Evolutionary conservation across 2,888 invertebrate genomes (phyloP).

Genomic region (Rhingia campestris): DNA sequence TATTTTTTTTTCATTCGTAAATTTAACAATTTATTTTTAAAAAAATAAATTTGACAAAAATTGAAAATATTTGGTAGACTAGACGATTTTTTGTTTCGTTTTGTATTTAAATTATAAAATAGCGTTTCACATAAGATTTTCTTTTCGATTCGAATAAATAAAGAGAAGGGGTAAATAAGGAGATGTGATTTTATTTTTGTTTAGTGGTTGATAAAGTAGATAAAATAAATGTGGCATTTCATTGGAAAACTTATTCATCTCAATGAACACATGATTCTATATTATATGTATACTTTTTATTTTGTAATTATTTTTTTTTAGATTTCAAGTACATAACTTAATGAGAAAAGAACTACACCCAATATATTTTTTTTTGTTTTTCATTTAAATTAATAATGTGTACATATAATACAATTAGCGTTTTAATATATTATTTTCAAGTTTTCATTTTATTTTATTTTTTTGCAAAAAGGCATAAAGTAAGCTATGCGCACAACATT

Average conservation of each 20-base stretch:
- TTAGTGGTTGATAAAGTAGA: slow-evolving; percentile 6
- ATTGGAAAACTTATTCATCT: slow-evolving; percentile 69
- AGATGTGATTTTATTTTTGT: neutral
- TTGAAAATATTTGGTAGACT: slow-evolving; percentile 68
- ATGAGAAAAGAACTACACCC: slow-evolving; percentile 62
- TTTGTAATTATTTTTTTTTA: slow-evolving; percentile 27
- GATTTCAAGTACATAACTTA: slow-evolving; percentile 50
- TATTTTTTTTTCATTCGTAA: slow-evolving; percentile 41
- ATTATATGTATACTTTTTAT: slow-evolving; percentile 27
- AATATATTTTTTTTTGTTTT: slow-evolving; percentile 39
- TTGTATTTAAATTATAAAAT: slow-evolving; percentile 31
- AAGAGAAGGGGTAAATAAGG: neutral
- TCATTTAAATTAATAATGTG: slow-evolving; percentile 47
- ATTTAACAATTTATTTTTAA: slow-evolving; percentile 49
- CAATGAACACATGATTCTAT: slow-evolving; percentile 72
- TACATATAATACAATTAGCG: slow-evolving; percentile 72
- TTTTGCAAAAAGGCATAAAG: slow-evolving; percentile 61
- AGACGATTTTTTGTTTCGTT: slow-evolving; percentile 53
- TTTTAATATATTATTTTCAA: slow-evolving; percentile 50
- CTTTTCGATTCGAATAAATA: slow-evolving; percentile 34
- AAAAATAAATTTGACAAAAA: slow-evolving; percentile 30
- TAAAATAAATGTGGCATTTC: slow-evolving; percentile 45
- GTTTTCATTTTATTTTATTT: slow-evolving; percentile 27
- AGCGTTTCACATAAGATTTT: slow-evolving; percentile 32
- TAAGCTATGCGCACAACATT: slow-evolving; percentile 67